Percentiles rank a stretch among this genome's conserved stretches.
Evolutionary conservation across 2,113 vertebrate genomes (phyloP).

Genomic region (Dasyurus viverrinus): DNA sequence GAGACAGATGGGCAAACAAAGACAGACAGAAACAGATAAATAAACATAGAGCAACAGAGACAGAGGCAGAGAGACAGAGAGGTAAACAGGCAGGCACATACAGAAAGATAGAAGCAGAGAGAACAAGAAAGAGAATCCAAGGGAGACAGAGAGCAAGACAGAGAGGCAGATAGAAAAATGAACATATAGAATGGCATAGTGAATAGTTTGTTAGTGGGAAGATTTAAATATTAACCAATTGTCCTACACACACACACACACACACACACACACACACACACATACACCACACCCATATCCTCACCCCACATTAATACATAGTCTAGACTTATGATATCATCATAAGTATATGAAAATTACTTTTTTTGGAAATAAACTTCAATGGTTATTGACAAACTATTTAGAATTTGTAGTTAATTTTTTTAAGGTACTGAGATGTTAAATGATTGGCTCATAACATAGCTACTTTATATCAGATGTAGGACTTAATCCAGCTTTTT

Average conservation of each 20-base stretch:
- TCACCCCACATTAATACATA: no score
- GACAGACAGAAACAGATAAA: neutral
- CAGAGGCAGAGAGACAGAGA: neutral
- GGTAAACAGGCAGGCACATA: neutral
- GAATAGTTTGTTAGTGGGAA: neutral
- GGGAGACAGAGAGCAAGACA: neutral
- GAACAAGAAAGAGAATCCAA: neutral
- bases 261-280: no score
- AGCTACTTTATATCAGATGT: neutral
- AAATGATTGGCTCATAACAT: neutral
- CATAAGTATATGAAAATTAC: neutral
- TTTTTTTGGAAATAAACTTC: neutral
- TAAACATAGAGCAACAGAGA: neutral
- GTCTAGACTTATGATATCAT: neutral
- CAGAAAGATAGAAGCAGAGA: neutral
- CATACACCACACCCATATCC: no score
- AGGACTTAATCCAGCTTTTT: neutral
- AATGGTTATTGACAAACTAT: neutral
- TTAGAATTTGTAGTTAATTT: neutral
- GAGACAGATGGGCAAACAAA: neutral
- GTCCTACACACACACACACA: neutral
- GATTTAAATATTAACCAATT: neutral
- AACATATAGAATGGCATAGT: neutral
- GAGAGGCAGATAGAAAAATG: neutral
- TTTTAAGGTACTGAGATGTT: neutral